A percentile compares a stretch with the other conserved stretches of the same genome.
Conservation (phyloP, 2,888 invertebrate genomes). For the Lydus trimaculatus region DNA sequence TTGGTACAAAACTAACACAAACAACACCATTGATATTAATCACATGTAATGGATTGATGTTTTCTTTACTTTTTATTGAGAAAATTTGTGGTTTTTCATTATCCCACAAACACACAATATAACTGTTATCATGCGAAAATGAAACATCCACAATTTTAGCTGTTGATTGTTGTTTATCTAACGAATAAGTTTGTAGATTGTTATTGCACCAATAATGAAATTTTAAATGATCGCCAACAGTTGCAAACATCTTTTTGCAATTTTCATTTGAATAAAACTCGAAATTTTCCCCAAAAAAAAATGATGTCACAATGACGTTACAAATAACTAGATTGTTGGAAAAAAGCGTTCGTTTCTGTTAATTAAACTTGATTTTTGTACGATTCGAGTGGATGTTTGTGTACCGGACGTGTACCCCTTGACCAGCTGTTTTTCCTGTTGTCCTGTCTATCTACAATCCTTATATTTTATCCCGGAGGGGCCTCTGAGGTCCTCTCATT, state of each 20-base stretch:
- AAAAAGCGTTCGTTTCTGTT: neutral
- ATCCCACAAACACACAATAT: conserved; percentile 48
- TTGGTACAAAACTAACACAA: conserved; percentile 47
- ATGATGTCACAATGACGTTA: neutral
- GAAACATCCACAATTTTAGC: conserved; percentile 44
- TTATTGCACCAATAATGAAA: conserved; percentile 42
- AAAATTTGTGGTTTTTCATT: conserved; percentile 50
- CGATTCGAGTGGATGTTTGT: neutral
- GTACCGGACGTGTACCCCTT: conserved; percentile 19
- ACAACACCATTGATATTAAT: conserved; percentile 48
- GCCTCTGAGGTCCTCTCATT: conserved; percentile 41
- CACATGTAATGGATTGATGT: conserved; percentile 48
- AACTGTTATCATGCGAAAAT: conserved; percentile 54
- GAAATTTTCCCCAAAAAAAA: neutral
- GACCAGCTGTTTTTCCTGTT: conserved; percentile 38
- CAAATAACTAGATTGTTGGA: no score
- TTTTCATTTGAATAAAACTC: no score
- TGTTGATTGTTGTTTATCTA: conserved; percentile 37
- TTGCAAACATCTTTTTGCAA: conserved; percentile 49
- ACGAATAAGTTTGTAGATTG: conserved; percentile 34
- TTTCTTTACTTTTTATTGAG: conserved; percentile 45
- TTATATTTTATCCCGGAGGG: conserved; percentile 54
- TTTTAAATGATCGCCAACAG: conserved; percentile 43
- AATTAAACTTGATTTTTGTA: no score
- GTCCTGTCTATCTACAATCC: conserved; percentile 51